phyloP scores from a whole-genome alignment of 35 echinoderm and acorn worm genomes.

The Ophiothrix spiculata region DNA sequence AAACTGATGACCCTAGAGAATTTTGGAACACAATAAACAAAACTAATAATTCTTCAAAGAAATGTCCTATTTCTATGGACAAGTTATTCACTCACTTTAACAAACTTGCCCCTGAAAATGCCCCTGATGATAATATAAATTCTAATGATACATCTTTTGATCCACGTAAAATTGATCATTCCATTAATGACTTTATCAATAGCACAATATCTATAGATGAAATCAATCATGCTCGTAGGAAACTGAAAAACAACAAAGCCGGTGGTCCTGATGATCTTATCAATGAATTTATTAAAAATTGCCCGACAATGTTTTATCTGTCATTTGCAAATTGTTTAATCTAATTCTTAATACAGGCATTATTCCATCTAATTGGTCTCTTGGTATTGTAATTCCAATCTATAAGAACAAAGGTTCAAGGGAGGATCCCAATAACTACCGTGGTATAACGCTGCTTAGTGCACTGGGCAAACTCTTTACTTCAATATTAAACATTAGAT shows the following conservation, averaged over 20 bases:
- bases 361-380: constrained; percentile 24
- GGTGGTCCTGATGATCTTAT: constrained; percentile 26
- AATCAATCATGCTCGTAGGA: background rate
- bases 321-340: constrained; percentile 22
- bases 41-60: no score
- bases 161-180: constrained; percentile 25
- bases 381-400: constrained; percentile 23
- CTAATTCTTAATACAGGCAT: constrained; percentile 12
- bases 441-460: constrained; percentile 39
- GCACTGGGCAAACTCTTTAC: constrained; percentile 39
- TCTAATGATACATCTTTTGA: constrained; percentile 10
- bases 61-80: no score
- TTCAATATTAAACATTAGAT: constrained; percentile 11
- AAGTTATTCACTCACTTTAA: no score
- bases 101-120: background rate
- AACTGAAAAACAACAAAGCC: constrained; percentile 20
- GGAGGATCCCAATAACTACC: constrained; percentile 35
- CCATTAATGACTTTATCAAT: constrained; percentile 34
- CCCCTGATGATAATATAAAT: background rate
- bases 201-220: background rate
- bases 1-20: no score
- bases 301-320: background rate
- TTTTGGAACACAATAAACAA: no score
- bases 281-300: constrained; percentile 42
- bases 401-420: constrained; percentile 32